Conservation (phyloP, 2,888 invertebrate species). For the Chloromyia formosa region DNA sequence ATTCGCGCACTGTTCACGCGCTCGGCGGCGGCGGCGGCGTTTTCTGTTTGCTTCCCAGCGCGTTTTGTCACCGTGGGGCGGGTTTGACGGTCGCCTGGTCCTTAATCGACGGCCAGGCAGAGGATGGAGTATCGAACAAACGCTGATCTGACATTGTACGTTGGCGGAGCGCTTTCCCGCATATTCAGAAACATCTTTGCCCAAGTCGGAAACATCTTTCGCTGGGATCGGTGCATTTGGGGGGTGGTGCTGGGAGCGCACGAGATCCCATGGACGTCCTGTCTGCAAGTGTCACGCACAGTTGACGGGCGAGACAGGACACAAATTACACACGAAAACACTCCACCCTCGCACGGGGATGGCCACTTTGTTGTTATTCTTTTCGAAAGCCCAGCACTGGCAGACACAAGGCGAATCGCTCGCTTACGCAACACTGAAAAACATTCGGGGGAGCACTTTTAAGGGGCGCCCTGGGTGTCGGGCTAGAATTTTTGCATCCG, state of each 20-base stretch:
- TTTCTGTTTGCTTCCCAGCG: neutral
- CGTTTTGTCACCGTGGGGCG: slow-evolving; percentile 5
- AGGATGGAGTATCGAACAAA: neutral
- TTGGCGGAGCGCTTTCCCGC: slow-evolving; percentile 29
- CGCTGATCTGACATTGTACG: neutral
- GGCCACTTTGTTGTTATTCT: neutral
- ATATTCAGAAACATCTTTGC: neutral
- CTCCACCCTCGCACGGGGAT: neutral
- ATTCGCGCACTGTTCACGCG: neutral
- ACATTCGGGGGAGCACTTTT: neutral
- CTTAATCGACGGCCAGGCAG: neutral
- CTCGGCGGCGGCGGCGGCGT: neutral
- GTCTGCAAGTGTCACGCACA: neutral
- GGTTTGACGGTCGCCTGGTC: too few relatives aligned
- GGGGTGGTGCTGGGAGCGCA: neutral
- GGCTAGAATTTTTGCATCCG: slow-evolving; percentile 23
- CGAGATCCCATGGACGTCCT: too few relatives aligned
- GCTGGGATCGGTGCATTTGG: neutral
- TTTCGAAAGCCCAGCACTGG: neutral
- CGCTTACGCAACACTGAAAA: slow-evolving; percentile 36
- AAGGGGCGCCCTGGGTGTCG: neutral
- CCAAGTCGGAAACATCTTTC: neutral
- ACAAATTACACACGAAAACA: neutral
- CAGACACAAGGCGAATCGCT: slow-evolving; percentile 5
- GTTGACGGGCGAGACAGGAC: neutral